phyloP scores from a whole-genome alignment of 2,888 invertebrate species.

The Ormyrus nitidulus region DNA sequence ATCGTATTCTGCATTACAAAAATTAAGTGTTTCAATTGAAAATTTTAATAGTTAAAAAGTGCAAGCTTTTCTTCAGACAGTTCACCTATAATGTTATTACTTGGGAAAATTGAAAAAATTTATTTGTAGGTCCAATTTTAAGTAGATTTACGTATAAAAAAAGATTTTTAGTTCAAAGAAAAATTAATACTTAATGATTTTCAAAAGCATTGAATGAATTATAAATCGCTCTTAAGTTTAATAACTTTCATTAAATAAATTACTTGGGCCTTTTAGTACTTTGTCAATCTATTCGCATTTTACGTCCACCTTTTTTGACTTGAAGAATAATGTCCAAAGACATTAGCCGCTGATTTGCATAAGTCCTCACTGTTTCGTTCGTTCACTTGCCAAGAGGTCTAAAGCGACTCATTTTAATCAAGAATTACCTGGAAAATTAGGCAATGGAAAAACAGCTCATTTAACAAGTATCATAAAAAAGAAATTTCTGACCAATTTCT shows the following conservation, averaged over 20 bases:
- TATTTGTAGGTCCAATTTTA: too few species aligned
- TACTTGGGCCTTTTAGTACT: neutral
- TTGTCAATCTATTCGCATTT: neutral
- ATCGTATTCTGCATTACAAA: too few species aligned
- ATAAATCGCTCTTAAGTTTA: too few species aligned
- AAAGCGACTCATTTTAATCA: slow-evolving; percentile 74
- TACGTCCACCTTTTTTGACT: slow-evolving; percentile 2
- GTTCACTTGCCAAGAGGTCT: slow-evolving; percentile 58
- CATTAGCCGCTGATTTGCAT: slow-evolving; percentile 74
- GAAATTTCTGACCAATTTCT: neutral
- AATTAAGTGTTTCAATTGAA: too few species aligned
- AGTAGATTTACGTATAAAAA: too few species aligned
- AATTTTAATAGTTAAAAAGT: too few species aligned
- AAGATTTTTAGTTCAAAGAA: too few species aligned
- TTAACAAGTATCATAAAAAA: neutral
- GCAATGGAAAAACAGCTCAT: slow-evolving; percentile 66
- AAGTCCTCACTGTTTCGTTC: slow-evolving; percentile 62
- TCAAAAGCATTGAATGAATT: too few species aligned
- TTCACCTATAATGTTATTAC: too few species aligned
- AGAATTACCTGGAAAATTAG: slow-evolving; percentile 73
- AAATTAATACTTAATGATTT: too few species aligned
- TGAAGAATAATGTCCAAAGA: slow-evolving; percentile 72
- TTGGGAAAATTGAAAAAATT: too few species aligned
- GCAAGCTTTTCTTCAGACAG: too few species aligned
- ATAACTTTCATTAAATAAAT: neutral